A percentile compares a stretch with the other conserved stretches of the same genome.
Evolutionary conservation across 2,113 vertebrate genomes (phyloP).

Genomic region (Bothrops jararaca): DNA sequence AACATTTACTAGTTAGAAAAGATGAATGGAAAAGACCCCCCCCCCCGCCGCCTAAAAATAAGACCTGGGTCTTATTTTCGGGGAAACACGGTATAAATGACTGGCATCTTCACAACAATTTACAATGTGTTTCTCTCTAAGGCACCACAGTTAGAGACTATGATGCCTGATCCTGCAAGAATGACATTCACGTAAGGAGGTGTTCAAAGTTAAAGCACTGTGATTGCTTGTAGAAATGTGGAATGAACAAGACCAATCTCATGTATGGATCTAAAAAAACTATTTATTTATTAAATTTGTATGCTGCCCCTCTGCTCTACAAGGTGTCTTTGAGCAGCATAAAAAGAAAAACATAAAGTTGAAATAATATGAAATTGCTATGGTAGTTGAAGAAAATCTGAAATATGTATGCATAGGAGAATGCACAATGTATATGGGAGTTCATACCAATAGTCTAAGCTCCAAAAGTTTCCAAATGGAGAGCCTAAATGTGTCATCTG

Average conservation of each 20-base stretch:
- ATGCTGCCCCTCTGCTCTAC: neutral
- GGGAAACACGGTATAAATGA: neutral
- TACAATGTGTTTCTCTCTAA: neutral
- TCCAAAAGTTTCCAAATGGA: neutral
- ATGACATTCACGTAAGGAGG: neutral
- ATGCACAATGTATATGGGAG: neutral
- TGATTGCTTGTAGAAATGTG: neutral
- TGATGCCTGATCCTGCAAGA: neutral
- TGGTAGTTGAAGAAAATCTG: neutral
- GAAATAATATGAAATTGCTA: neutral
- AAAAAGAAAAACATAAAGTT: neutral
- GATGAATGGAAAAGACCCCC: too few species aligned
- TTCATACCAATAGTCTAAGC: neutral
- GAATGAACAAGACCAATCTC: neutral
- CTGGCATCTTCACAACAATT: neutral
- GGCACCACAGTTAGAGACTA: neutral
- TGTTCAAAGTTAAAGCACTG: neutral
- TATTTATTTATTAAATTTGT: neutral
- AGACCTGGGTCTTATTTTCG: too few species aligned
- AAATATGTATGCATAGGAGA: neutral
- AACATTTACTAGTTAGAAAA: neutral
- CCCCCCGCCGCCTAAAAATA: too few species aligned
- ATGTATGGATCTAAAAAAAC: neutral
- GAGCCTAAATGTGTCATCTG: neutral
- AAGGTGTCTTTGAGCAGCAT: neutral